Evolutionary conservation across 2,797 vertebrate species (phyloP).

Genomic region (Sus cebifrons): DNA sequence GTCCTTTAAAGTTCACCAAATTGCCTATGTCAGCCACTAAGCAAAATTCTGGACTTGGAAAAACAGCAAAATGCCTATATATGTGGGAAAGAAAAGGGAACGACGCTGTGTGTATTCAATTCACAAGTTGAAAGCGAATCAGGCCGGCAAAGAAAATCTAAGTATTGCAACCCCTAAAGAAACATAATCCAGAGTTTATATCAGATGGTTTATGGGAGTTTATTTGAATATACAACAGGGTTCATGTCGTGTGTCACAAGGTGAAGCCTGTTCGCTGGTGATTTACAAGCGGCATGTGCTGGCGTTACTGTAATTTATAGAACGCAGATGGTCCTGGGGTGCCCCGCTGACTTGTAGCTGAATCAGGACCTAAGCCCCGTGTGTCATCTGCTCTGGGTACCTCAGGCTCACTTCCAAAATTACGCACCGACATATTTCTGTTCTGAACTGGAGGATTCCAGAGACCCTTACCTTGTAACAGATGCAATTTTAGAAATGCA

Average conservation of each 20-base stretch:
- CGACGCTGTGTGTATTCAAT: slow-evolving; percentile 46
- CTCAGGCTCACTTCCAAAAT: slow-evolving; percentile 89
- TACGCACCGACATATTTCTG: slow-evolving; percentile 82
- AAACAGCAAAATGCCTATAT: slow-evolving; percentile 52
- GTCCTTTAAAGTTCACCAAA: slow-evolving; percentile 80
- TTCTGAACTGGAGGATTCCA: slow-evolving; percentile 82
- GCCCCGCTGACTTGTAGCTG: slow-evolving; percentile 91
- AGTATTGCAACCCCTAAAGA: slow-evolving; percentile 86
- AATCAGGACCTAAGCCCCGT: slow-evolving; percentile 89
- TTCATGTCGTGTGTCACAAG: slow-evolving; percentile 92
- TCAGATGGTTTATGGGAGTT: slow-evolving; percentile 91
- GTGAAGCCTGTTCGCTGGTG: slow-evolving; percentile 91
- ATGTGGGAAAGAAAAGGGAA: background rate
- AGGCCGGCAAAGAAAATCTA: slow-evolving; percentile 81
- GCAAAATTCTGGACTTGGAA: slow-evolving; percentile 73
- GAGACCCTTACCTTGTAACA: slow-evolving; percentile 69
- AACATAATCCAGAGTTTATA: slow-evolving; percentile 91
- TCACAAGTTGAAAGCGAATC: slow-evolving; percentile 68
- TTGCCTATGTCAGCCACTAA: slow-evolving; percentile 67
- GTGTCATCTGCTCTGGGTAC: slow-evolving; percentile 90
- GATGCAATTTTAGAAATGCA: slow-evolving; percentile 57
- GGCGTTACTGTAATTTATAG: slow-evolving; percentile 92
- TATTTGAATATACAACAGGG: slow-evolving; percentile 93
- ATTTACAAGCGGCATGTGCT: slow-evolving; percentile 92
- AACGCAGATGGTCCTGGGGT: slow-evolving; percentile 92